Conservation (phyloP, 2,888 invertebrate species). For the Diadromus collaris region DNA sequence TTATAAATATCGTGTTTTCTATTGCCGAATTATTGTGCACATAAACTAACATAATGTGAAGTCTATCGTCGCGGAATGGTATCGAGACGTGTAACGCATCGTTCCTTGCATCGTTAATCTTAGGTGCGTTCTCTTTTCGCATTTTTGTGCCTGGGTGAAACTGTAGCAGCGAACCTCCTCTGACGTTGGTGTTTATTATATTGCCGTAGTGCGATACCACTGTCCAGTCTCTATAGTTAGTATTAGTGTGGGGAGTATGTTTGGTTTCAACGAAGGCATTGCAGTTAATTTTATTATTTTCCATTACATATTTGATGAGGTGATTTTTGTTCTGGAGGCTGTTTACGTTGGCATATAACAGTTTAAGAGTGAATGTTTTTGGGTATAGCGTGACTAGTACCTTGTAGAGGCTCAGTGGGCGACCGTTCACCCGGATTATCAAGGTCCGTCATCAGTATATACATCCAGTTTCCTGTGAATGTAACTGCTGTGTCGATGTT, state of each 20-base stretch:
- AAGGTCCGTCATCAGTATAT: constrained; percentile 4
- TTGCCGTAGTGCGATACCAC: neutral
- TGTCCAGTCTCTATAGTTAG: neutral
- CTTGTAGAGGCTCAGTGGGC: constrained; percentile 1
- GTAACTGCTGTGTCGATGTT: neutral
- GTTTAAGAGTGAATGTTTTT: neutral
- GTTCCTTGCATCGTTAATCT: neutral
- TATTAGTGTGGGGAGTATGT: neutral
- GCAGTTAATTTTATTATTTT: neutral
- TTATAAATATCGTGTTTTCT: constrained; percentile 17
- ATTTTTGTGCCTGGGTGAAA: neutral
- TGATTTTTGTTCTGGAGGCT: neutral
- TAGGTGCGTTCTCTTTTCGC: neutral
- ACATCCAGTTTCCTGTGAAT: constrained; percentile 6
- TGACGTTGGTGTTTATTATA: neutral
- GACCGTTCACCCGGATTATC: neutral
- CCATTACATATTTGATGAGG: neutral
- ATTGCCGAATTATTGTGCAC: neutral
- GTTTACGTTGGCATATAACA: constrained; percentile 5
- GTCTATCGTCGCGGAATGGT: neutral
- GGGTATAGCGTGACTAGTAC: neutral
- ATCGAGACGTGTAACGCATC: neutral
- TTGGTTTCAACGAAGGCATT: constrained; percentile 10
- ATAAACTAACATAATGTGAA: neutral
- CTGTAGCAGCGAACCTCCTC: neutral